Base-by-base conservation (phyloP, 2,888 invertebrate genomes). In the Coleophora flavipennella region DNA sequence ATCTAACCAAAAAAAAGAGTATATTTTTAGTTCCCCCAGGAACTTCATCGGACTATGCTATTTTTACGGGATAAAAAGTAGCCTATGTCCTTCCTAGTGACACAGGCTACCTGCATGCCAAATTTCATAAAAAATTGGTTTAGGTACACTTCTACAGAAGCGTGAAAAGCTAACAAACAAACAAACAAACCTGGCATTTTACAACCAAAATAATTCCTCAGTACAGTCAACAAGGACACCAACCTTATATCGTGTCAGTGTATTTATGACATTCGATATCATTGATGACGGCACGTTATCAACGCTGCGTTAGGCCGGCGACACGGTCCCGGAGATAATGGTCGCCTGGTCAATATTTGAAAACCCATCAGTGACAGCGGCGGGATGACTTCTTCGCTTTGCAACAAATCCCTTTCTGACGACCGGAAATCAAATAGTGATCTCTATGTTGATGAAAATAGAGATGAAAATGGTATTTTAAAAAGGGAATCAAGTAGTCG, bases 291-390 rank as follows among this genome's bases (percentile, higher is more conserved):
- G 45, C 46, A 44, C 61, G 62, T 73, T 78, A 77, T 80, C 79
- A 72, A 61, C 64, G 62, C 55, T 45, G 46, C 42, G 62, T 57
- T 59, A 53, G 58, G 57, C 60, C 65, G 57, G 61, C 67, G 60
- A 63, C 67, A 68, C 69, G 66, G 74, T 67, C 59, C 62, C 62
- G 59, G 53, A 67, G 78, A 81, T 81, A 83, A 80, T 77, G 69
- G 71, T 55, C 59, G 57, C 58, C 56, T 67, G 61, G 80, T 80
- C 79, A 83, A 84, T 83, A 81, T 84, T 84, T 80, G 77, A 73
- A 76, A 76, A 75, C 62, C 74, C 78, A 80, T 79, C 76, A 74
- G 63, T 60, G 73, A 73, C 73, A 69, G 64, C 68, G 60, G 57
- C 59, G 51, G 63, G 75, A 73, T 69, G 74, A 74, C 79, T 79